Percentiles rank a stretch among this genome's conserved stretches.
Evolutionary conservation across 2,797 vertebrate genomes (phyloP).

Genomic region (Xenopus petersii): DNA sequence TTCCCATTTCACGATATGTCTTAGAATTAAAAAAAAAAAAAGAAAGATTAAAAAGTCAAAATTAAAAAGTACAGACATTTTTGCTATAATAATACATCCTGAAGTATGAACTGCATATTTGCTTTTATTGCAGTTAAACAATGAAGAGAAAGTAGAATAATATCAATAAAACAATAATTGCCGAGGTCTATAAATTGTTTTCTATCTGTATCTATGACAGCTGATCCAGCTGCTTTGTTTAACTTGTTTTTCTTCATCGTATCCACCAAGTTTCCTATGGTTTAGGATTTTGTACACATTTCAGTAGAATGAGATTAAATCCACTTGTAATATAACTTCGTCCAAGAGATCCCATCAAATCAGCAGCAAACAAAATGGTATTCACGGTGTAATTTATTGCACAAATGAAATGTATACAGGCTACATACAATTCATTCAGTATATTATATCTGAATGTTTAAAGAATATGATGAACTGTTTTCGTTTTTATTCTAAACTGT

Average conservation of each 20-base stretch:
- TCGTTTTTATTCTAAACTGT: too few species aligned
- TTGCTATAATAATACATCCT: too few species aligned
- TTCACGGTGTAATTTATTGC: too few species aligned
- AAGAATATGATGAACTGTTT: too few species aligned
- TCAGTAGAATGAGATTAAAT: slow-evolving; percentile 19
- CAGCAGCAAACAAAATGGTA: too few species aligned
- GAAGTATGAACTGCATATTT: slow-evolving; percentile 18
- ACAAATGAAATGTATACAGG: too few species aligned
- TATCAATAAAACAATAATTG: slow-evolving; percentile 20
- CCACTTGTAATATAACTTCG: too few species aligned
- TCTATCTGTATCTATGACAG: slow-evolving; percentile 32
- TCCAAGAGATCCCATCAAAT: too few species aligned
- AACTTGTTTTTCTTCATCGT: slow-evolving; percentile 40
- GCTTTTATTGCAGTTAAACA: slow-evolving; percentile 24
- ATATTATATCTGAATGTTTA: too few species aligned
- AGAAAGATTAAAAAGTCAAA: too few species aligned
- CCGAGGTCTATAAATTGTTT: slow-evolving; percentile 16
- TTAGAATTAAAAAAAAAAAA: not conserved
- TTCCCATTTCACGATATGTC: not conserved
- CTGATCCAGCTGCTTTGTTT: slow-evolving; percentile 35
- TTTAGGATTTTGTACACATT: slow-evolving; percentile 43
- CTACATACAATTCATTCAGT: too few species aligned
- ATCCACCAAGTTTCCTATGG: slow-evolving; percentile 33
- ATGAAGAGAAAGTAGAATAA: slow-evolving; percentile 10
- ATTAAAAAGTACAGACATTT: too few species aligned